These are phyloP conservation scores for Fragum sueziense DNA, from an alignment of 2,888 invertebrate species.

Conservation along the genomic window DNA sequence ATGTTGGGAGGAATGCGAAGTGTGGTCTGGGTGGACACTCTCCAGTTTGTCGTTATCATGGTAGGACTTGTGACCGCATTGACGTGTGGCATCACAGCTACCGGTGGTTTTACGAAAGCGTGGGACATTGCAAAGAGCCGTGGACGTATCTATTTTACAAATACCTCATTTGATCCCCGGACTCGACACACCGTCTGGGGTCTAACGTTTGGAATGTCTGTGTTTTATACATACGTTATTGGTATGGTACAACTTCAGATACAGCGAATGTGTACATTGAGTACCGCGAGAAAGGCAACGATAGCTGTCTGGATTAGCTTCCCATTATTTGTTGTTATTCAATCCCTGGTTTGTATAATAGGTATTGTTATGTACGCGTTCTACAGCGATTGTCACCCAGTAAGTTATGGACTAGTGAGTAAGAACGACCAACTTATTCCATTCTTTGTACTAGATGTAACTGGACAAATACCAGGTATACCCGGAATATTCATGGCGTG, in stretches of 20 bases:
- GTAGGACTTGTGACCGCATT: not conserved
- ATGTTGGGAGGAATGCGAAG: constrained; percentile 85
- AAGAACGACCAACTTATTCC: constrained; percentile 88
- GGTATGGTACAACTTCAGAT: constrained; percentile 8
- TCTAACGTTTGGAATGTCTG: not conserved
- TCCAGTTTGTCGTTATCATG: constrained; percentile 1
- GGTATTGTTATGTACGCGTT: no score
- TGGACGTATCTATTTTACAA: not conserved
- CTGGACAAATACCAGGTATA: constrained; percentile 89
- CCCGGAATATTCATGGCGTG: constrained; percentile 97
- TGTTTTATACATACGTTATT: not conserved
- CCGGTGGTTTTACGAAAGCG: no score
- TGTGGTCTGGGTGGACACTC: constrained; percentile 73
- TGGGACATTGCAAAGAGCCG: not conserved
- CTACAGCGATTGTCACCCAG: constrained; percentile 32
- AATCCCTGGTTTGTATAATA: no score
- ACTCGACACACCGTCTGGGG: constrained; percentile 7
- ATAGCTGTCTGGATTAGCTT: constrained; percentile 10
- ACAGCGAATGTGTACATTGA: not conserved
- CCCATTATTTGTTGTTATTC: no score
- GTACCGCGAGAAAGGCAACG: not conserved
- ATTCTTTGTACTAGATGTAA: no score
- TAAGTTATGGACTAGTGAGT: not conserved
- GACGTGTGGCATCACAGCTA: not conserved
- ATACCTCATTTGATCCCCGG: not conserved